Evolutionary conservation across 92 coral and sea anemone species (phyloP), one percentile per base, ranked within the genome.

Genomic region (Parazoanthus atlanticus): DNA sequence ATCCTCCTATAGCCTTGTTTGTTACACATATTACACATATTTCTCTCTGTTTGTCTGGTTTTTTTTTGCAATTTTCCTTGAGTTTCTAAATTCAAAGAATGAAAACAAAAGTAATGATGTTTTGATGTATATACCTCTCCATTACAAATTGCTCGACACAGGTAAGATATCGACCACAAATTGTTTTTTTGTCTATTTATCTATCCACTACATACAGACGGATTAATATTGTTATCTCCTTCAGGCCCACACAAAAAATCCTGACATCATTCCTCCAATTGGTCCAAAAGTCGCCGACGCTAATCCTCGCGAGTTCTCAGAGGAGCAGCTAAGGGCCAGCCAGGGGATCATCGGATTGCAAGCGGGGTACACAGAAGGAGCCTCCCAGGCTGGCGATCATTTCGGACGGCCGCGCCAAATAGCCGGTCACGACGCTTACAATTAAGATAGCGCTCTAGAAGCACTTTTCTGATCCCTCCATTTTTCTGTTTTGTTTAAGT

Each of bases 211-310:
- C 40, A 72, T 30, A 72, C 76, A 80, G 56, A 82, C n/a, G 29
- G 28, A 17, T 21, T 29, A 34, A 19, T 34, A n/a, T 79, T 34
- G 7, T 61, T 3, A 5, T 43, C 46, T 76, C 49, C 79, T 21
- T 79, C 41, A 79, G 85, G 86, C 58, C n/a, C 76, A 46, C 58
- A 54, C 77, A 17, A 74, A 64, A 71, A 64, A 40, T n/a, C 43
- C 85, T 69, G 66, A 69, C 61, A 64, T 46, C 80, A 73, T 78
- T 3, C 85, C 85, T 6, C 85, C 49, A 17, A 67, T 81, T 65
- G 92, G 85, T 79, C 85, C 66, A 11, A 58, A 82, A 81, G 76
- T 89, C 75, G 83, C 88, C 58, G 74, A 56, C 29, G 88, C 86
- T 17, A 85, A 82, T 73, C 85, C 90, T 11, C 66, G 74, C 49